These are phyloP conservation scores for Scyliorhinus canicula DNA, from an alignment of 2,797 vertebrate genomes.

Conservation along the genomic window DNA sequence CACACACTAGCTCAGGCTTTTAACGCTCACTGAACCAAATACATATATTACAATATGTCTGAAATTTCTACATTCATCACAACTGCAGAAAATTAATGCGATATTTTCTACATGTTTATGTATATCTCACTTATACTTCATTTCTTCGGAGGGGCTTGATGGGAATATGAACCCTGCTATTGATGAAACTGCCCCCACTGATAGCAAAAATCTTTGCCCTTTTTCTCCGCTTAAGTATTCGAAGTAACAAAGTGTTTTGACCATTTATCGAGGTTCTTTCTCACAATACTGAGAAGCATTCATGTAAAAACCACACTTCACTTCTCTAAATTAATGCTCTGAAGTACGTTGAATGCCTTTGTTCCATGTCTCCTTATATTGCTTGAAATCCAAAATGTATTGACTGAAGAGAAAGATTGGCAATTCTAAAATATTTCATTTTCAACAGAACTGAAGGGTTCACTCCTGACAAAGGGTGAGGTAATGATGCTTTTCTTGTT, in stretches of 20 bases:
- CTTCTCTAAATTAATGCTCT: background rate
- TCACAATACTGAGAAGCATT: background rate
- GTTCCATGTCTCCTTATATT: background rate
- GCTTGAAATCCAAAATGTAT: background rate
- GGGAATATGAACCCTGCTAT: background rate
- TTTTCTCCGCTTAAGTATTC: background rate
- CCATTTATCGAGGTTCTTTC: background rate
- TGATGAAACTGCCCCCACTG: background rate
- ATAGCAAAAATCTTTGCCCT: background rate
- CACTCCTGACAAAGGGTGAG: background rate
- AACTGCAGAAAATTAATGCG: background rate
- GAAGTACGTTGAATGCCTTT: background rate
- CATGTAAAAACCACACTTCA: background rate
- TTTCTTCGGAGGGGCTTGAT: background rate
- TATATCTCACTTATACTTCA: background rate
- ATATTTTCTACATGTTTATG: background rate
- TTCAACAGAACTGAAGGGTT: background rate
- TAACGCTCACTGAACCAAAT: too few relatives aligned
- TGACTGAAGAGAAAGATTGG: background rate
- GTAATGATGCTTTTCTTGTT: background rate
- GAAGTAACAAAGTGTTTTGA: background rate
- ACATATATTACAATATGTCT: too few relatives aligned
- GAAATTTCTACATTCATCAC: too few relatives aligned
- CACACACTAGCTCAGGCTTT: too few relatives aligned
- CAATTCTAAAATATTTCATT: background rate